Evolutionary conservation across 2,113 vertebrate species (phyloP).

Genomic region (Amblyornis subalaris): DNA sequence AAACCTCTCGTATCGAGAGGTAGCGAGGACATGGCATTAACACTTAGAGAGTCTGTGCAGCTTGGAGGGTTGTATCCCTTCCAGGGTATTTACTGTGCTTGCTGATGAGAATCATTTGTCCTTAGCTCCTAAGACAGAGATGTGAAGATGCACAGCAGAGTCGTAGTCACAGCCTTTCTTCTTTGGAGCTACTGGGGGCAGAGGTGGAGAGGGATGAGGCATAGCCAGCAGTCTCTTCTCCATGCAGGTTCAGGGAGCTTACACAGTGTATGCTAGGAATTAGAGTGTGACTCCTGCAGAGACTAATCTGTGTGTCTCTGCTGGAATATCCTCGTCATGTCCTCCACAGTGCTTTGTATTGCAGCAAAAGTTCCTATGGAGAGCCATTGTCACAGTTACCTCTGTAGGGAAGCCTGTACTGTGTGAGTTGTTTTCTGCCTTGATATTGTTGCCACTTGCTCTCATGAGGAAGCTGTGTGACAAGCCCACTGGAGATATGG

Average conservation of each 20-base stretch:
- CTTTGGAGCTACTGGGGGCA: neutral
- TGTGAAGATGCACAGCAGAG: neutral
- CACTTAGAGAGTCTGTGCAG: neutral
- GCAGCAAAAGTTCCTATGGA: neutral
- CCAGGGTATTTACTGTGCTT: neutral
- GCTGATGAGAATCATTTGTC: neutral
- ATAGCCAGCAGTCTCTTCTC: neutral
- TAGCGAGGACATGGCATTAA: neutral
- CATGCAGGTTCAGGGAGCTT: neutral
- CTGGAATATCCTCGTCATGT: neutral
- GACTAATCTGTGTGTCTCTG: neutral
- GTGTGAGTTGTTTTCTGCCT: neutral
- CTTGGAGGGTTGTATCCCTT: neutral
- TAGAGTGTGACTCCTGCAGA: neutral
- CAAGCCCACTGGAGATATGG: neutral
- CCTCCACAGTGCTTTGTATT: neutral
- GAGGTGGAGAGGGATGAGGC: neutral
- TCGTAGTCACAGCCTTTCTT: neutral
- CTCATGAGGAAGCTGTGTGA: neutral
- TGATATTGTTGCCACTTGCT: neutral
- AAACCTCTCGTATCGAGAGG: accelerated
- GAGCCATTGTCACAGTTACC: neutral
- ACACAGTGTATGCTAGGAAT: neutral
- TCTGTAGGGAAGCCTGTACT: neutral
- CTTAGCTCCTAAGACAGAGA: neutral